These are phyloP conservation scores for Sinocyclocheilus maitianheensis DNA, from an alignment of 2,113 vertebrate genomes.

Conservation along the genomic window DNA sequence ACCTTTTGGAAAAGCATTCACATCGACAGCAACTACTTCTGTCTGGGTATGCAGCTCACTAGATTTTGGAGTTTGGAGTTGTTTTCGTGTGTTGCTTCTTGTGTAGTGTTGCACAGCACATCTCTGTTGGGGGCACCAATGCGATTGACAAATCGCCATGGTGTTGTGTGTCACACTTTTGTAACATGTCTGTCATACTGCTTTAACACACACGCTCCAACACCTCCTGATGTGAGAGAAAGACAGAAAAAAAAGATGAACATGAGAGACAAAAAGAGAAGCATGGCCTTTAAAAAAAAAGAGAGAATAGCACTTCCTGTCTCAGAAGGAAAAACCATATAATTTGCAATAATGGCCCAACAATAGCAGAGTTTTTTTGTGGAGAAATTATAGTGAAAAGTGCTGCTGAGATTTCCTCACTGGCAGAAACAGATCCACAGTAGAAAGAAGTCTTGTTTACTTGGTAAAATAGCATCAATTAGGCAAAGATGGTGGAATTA, in stretches of 20 bases:
- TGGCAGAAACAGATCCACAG: conserved; percentile 77
- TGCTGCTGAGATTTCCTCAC: conserved; percentile 79
- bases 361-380: conserved; percentile 80
- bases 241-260: conserved; percentile 63
- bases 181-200: conserved; percentile 79
- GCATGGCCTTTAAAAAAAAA: conserved; percentile 79
- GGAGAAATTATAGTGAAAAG: conserved; percentile 82
- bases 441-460: conserved; percentile 82
- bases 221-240: conserved; percentile 77
- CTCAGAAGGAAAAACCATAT: conserved; percentile 78
- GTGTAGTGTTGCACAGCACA: neutral
- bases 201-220: conserved; percentile 78
- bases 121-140: conserved; percentile 71
- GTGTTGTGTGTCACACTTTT: conserved; percentile 76
- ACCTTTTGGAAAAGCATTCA: neutral
- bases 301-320: conserved; percentile 77
- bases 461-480: conserved; percentile 87
- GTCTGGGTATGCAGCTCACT: neutral
- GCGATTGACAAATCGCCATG: conserved; percentile 67
- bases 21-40: neutral
- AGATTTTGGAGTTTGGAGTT: neutral
- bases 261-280: conserved; percentile 66
- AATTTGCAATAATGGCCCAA: conserved; percentile 91
- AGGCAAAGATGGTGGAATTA: conserved; percentile 81
- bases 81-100: conserved; percentile 41